Percentiles rank a stretch among this genome's conserved stretches.
phyloP scores from a whole-genome alignment of 2,113 vertebrate genomes.

The Pseudorectes ferrugineus region DNA sequence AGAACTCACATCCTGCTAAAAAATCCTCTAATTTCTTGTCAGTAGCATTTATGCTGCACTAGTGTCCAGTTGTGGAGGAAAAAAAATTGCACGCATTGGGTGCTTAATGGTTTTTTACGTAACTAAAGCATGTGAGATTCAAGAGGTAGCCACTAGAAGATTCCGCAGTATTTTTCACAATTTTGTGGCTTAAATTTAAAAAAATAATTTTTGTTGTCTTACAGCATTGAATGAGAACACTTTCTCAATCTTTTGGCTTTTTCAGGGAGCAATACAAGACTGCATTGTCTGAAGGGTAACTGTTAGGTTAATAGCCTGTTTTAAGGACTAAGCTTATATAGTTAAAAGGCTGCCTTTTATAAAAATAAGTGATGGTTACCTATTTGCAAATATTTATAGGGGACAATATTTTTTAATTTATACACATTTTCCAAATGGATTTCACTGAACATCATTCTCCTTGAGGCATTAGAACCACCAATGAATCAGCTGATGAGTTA shows the following conservation, averaged over 20 bases:
- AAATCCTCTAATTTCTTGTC: background rate
- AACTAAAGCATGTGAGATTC: background rate
- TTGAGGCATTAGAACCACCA: background rate
- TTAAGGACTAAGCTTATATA: background rate
- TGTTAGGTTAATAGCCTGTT: background rate
- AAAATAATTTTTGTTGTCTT: background rate
- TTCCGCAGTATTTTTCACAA: background rate
- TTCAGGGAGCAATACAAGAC: background rate
- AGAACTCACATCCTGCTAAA: background rate
- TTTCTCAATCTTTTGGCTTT: background rate
- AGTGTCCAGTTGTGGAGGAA: background rate
- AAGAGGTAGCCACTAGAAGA: background rate
- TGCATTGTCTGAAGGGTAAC: background rate
- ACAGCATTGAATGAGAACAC: background rate
- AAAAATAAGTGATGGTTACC: background rate
- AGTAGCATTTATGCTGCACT: background rate
- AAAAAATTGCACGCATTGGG: background rate
- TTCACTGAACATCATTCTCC: background rate
- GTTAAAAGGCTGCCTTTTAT: background rate
- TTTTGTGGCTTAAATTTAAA: background rate
- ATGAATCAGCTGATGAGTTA: background rate
- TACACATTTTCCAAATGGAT: background rate
- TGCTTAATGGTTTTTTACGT: background rate
- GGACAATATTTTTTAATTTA: background rate
- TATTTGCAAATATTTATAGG: background rate